Conservation (phyloP, 2,797 vertebrate species). For the Coccyzus lansbergi region DNA sequence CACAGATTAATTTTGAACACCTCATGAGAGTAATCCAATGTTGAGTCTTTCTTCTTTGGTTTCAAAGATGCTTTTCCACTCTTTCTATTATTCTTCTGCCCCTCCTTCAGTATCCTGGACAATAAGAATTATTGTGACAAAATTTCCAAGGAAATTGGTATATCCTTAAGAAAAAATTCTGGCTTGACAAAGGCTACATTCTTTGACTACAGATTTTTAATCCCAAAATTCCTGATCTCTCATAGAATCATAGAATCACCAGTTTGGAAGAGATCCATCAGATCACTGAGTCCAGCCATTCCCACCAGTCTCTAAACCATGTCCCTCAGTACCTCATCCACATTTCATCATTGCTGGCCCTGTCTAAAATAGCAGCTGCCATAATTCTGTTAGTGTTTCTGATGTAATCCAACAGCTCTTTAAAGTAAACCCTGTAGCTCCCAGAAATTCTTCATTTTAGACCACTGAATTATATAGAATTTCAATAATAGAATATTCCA, state of each 20-base stretch:
- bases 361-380: neutral
- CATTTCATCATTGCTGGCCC: neutral
- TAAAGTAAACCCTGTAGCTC: neutral
- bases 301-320: too few relatives aligned
- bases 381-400: neutral
- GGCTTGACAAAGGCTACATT: neutral
- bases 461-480: neutral
- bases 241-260: too few relatives aligned
- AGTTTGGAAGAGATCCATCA: too few relatives aligned
- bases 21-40: neutral
- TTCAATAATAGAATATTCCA: neutral
- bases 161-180: neutral
- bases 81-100: neutral
- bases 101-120: neutral
- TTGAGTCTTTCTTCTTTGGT: neutral
- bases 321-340: too few relatives aligned
- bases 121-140: neutral
- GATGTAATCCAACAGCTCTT: neutral
- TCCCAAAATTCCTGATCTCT: neutral
- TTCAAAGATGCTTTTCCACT: neutral
- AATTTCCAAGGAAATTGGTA: neutral
- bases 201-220: neutral
- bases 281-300: too few relatives aligned
- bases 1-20: neutral
- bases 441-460: neutral